These are phyloP conservation scores for Meta bourneti DNA, from an alignment of 2,888 invertebrate genomes.

Conservation along the genomic window DNA sequence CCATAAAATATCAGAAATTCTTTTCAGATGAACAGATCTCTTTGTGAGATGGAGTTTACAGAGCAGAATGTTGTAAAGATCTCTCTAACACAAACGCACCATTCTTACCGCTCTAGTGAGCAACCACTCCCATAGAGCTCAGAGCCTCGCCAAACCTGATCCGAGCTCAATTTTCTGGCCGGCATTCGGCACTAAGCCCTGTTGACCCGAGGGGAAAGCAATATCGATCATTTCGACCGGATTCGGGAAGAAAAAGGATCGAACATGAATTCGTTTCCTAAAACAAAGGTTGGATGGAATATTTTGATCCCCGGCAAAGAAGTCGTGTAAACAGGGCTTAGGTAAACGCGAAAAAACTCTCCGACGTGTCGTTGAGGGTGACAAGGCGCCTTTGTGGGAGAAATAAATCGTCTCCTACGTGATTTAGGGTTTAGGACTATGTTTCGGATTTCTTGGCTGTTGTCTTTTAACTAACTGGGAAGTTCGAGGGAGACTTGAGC, in stretches of 20 bases:
- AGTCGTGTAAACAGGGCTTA: conserved; percentile 1
- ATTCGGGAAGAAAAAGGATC: background rate
- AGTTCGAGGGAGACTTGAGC: background rate
- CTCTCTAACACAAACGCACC: too few species aligned
- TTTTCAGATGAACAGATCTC: too few species aligned
- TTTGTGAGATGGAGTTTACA: too few species aligned
- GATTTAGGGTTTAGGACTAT: background rate
- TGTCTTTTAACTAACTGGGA: background rate
- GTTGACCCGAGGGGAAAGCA: conserved; percentile 13
- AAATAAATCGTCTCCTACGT: background rate
- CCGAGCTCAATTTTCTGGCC: conserved; percentile 21
- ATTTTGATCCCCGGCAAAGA: background rate
- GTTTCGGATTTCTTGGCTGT: too few species aligned
- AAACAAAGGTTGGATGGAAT: conserved; percentile 18
- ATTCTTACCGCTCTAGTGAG: too few species aligned
- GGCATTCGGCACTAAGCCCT: background rate
- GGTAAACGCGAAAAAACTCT: background rate
- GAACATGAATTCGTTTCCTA: conserved; percentile 20
- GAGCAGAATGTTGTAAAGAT: too few species aligned
- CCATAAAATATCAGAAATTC: too few species aligned
- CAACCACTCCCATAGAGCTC: background rate
- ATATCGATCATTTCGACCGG: conserved; percentile 11
- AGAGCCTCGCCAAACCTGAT: conserved; percentile 3
- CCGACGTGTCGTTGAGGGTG: background rate
- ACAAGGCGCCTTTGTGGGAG: background rate